Evolutionary conservation across 2,113 vertebrate genomes (phyloP).

Genomic region (Dipodomys spectabilis): DNA sequence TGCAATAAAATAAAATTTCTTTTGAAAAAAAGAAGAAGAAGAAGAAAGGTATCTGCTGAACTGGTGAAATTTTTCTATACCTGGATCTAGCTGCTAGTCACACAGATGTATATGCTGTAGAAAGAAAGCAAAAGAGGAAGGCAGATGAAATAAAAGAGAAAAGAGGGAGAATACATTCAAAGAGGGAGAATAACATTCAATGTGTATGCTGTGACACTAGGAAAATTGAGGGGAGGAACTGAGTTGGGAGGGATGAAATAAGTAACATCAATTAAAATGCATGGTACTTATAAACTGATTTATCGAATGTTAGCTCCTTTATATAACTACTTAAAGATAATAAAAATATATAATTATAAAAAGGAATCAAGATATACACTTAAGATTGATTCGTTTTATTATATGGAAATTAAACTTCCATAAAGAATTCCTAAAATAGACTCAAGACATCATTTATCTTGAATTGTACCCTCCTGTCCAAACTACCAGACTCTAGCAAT

Average conservation of each 20-base stretch:
- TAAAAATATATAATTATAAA: not conserved
- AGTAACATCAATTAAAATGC: too few species aligned
- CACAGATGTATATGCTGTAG: not conserved
- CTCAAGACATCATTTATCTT: slow-evolving; percentile 26
- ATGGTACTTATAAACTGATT: too few species aligned
- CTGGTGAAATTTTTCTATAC: not conserved
- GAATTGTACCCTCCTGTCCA: slow-evolving; percentile 4
- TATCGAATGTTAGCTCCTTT: too few species aligned
- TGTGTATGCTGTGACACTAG: too few species aligned
- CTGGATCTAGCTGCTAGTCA: not conserved
- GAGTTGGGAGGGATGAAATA: too few species aligned
- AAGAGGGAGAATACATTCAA: too few species aligned
- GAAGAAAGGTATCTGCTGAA: not conserved
- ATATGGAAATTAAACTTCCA: slow-evolving; percentile 6
- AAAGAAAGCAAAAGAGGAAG: too few species aligned
- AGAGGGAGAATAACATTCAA: too few species aligned
- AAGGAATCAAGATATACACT: not conserved
- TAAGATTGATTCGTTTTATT: slow-evolving; percentile 39
- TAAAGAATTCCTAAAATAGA: slow-evolving; percentile 55
- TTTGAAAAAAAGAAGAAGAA: not conserved
- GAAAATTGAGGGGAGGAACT: too few species aligned
- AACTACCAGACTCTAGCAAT: not conserved
- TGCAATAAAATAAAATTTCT: too few species aligned
- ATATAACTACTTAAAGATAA: too few species aligned
- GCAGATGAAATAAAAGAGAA: too few species aligned